Conservation (phyloP, 2,888 invertebrate species). For the Rotaria macrura region DNA sequence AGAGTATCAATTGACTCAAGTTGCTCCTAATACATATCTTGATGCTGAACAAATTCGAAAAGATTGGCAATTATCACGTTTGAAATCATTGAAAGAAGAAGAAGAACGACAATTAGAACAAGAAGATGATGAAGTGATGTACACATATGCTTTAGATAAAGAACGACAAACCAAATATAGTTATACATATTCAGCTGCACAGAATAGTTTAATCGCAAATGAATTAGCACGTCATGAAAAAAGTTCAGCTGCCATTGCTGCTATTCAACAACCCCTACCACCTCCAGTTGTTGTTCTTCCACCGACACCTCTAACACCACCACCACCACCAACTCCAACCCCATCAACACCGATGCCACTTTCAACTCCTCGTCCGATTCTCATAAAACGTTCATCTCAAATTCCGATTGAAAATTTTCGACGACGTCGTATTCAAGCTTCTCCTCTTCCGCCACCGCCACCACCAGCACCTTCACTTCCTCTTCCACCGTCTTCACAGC, state of each 20-base stretch:
- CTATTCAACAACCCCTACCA: conserved; percentile 18
- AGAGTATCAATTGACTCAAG: neutral
- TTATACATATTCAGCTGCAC: conserved; percentile 13
- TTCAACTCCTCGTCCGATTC: neutral
- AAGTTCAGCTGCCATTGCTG: neutral
- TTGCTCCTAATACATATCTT: conserved; percentile 14
- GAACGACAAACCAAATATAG: conserved; percentile 45
- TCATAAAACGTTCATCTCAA: neutral
- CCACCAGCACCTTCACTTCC: too few species aligned
- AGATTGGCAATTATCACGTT: conserved; percentile 73
- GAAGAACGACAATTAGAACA: conserved; percentile 47
- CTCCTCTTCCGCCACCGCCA: neutral
- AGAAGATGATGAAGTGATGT: conserved; percentile 56
- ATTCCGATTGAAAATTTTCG: neutral
- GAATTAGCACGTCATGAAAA: conserved; percentile 23
- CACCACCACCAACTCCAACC: neutral
- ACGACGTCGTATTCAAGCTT: neutral
- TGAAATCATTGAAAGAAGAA: conserved; percentile 52
- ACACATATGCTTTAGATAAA: conserved; percentile 68
- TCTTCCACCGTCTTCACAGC: neutral
- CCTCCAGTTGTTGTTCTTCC: neutral
- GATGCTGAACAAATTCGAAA: conserved; percentile 61
- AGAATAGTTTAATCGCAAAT: neutral
- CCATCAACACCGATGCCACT: neutral
- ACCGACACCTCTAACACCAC: neutral